phyloP scores from a whole-genome alignment of 92 coral and sea anemone genomes.

The Phenganax subtilis region DNA sequence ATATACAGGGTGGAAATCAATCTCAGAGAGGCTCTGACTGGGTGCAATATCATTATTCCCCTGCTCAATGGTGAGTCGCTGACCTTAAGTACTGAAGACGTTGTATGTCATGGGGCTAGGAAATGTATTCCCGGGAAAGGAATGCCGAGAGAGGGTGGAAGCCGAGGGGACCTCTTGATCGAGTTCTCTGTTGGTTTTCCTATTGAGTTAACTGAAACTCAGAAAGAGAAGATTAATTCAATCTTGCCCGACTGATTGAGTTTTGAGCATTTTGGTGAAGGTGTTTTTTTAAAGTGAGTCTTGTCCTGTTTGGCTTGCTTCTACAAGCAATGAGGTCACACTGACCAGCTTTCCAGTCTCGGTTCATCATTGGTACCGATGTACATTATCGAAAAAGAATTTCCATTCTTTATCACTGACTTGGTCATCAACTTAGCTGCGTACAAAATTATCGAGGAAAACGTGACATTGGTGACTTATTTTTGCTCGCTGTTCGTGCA shows the following conservation, averaged over 20 bases:
- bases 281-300: background rate
- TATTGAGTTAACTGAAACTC: constrained; percentile 47
- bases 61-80: constrained; percentile 59
- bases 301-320: background rate
- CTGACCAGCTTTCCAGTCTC: no score
- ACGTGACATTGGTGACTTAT: no score
- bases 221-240: constrained; percentile 47
- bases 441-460: no score
- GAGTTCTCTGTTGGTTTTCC: constrained; percentile 73
- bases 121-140: constrained; percentile 71
- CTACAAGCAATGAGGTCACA: no score
- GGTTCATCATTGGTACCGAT: no score
- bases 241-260: constrained; percentile 17
- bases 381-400: no score
- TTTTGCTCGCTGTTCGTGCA: no score
- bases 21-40: constrained; percentile 77
- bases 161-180: constrained; percentile 72
- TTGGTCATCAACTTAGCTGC: no score
- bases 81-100: constrained; percentile 49
- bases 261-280: background rate
- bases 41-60: constrained; percentile 58
- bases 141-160: constrained; percentile 64
- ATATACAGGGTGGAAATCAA: constrained; percentile 68
- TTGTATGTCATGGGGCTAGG: constrained; percentile 64
- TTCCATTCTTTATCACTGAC: no score